Percentiles rank a stretch among this genome's conserved stretches.
Evolutionary conservation across 2,797 vertebrate genomes (phyloP).

Genomic region (Danio aesculapii): DNA sequence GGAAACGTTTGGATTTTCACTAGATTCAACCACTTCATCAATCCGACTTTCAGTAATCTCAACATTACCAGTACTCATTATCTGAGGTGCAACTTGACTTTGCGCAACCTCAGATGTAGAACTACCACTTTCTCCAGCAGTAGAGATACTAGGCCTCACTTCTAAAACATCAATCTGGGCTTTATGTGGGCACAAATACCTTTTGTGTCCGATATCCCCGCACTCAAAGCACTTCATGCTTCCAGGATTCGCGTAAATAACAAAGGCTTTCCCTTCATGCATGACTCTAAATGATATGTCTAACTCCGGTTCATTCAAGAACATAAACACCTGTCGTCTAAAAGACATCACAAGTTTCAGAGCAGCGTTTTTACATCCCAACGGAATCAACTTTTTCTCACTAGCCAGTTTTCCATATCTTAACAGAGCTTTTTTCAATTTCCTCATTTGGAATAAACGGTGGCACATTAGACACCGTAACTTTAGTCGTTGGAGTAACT

Average conservation of each 20-base stretch:
- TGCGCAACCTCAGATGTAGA: too few species aligned
- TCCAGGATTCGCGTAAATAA: not conserved
- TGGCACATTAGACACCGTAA: not conserved
- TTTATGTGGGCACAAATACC: not conserved
- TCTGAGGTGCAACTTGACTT: too few species aligned
- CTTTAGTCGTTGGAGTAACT: not conserved
- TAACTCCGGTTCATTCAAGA: not conserved
- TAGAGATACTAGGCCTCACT: not conserved
- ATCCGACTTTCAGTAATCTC: too few species aligned
- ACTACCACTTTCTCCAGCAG: too few species aligned
- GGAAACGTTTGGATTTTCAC: too few species aligned
- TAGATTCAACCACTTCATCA: too few species aligned
- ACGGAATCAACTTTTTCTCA: not conserved
- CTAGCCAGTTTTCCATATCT: not conserved
- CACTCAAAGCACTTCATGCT: not conserved
- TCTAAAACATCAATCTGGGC: not conserved
- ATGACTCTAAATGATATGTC: not conserved
- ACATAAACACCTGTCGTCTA: not conserved
- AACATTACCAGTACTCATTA: too few species aligned
- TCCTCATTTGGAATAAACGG: not conserved
- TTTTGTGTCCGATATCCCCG: not conserved
- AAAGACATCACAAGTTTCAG: not conserved
- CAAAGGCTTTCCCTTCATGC: not conserved
- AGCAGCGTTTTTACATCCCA: not conserved
- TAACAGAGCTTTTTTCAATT: not conserved